phyloP scores from a whole-genome alignment of 2,113 vertebrate genomes.

The Azemiops feae region DNA sequence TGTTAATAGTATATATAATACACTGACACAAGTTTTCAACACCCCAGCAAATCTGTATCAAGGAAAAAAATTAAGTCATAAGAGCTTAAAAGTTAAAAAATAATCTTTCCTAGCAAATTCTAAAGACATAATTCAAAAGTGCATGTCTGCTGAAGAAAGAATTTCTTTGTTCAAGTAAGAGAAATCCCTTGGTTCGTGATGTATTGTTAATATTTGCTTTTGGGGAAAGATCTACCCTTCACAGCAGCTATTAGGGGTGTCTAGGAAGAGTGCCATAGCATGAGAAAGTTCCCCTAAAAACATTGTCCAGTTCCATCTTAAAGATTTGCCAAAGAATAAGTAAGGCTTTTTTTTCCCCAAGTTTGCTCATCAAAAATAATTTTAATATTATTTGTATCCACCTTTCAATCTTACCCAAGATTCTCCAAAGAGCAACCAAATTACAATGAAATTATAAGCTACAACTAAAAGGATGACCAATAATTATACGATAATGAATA shows the following conservation, averaged over 20 bases:
- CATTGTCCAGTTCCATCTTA: neutral
- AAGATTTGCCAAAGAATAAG: neutral
- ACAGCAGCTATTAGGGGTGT: neutral
- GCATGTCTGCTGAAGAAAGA: neutral
- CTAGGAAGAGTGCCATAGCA: neutral
- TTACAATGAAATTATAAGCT: neutral
- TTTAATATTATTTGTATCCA: neutral
- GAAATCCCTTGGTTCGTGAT: neutral
- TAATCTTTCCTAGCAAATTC: neutral
- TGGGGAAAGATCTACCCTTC: neutral
- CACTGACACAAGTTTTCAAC: neutral
- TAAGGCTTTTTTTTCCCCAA: neutral
- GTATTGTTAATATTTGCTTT: neutral
- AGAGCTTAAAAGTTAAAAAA: neutral
- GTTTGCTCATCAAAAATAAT: neutral
- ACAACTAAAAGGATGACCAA: neutral
- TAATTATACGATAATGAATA: neutral
- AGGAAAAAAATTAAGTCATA: neutral
- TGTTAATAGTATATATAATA: neutral
- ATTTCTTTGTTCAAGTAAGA: neutral
- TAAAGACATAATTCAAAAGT: neutral
- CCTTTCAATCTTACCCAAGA: neutral
- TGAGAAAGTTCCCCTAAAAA: neutral
- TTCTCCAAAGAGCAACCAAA: neutral
- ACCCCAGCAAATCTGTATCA: fast-evolving